Evolutionary conservation across 2,797 vertebrate species (phyloP).

Genomic region (Characodon lateralis): DNA sequence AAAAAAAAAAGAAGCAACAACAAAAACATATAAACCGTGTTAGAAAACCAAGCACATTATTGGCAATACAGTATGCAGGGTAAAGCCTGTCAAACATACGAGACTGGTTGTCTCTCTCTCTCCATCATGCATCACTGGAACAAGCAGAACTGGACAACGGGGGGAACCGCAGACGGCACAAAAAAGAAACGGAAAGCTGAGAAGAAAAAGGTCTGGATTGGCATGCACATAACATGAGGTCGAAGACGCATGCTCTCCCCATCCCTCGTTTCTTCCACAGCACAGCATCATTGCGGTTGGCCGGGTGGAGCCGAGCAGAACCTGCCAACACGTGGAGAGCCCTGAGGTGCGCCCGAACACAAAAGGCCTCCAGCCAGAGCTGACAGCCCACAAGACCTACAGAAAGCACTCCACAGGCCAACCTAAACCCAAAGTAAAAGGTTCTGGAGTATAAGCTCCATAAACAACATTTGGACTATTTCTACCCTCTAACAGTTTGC

Average conservation of each 20-base stretch:
- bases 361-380: conserved; percentile 34
- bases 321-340: conserved; percentile 45
- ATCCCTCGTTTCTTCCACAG: conserved; percentile 39
- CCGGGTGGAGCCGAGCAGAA: background rate
- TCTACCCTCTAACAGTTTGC: conserved; percentile 10
- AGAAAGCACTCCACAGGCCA: background rate
- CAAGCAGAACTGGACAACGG: conserved; percentile 56
- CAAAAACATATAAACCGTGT: conserved; percentile 25
- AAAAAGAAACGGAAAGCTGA: conserved; percentile 45
- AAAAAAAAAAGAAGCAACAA: conserved; percentile 12
- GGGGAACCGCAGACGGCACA: conserved; percentile 53
- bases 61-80: conserved; percentile 39
- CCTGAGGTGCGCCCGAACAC: conserved; percentile 40
- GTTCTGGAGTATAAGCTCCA: background rate
- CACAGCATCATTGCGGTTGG: conserved; percentile 22
- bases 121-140: conserved; percentile 70
- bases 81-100: conserved; percentile 49
- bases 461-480: conserved; percentile 5
- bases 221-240: conserved; percentile 74
- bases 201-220: conserved; percentile 47
- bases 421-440: conserved; percentile 19
- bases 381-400: conserved; percentile 33
- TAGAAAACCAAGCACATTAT: conserved; percentile 44
- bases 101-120: conserved; percentile 46
- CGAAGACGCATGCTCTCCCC: conserved; percentile 68